Percentiles rank a stretch among this genome's conserved stretches.
Conservation (phyloP, 1,140 invertebrate species). For the Drosophila sturtevanti region DNA sequence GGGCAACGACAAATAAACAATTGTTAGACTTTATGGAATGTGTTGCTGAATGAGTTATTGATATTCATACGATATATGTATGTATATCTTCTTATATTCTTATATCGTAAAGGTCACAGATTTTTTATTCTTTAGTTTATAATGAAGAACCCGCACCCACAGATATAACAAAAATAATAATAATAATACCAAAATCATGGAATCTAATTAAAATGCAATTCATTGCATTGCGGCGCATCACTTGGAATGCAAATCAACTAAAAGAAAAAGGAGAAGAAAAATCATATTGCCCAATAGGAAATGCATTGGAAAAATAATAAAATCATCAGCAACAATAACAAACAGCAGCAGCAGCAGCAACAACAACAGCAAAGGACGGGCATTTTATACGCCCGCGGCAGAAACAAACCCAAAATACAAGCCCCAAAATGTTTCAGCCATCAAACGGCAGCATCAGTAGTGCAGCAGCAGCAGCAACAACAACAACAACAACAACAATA, state of each 20-base stretch:
- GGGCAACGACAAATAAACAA: slow-evolving; percentile 64
- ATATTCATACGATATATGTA: too few species aligned
- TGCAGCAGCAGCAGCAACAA: slow-evolving; percentile 20
- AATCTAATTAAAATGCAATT: slow-evolving; percentile 81
- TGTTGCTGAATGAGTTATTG: slow-evolving; percentile 21
- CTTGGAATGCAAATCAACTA: slow-evolving; percentile 74
- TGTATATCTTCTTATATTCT: slow-evolving; percentile 24
- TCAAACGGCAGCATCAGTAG: slow-evolving; percentile 67
- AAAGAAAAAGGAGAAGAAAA: not conserved
- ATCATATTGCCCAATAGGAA: slow-evolving; percentile 74
- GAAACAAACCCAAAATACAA: slow-evolving; percentile 68
- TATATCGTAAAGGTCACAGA: slow-evolving; percentile 55
- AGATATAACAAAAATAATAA: too few species aligned
- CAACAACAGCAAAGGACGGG: not conserved
- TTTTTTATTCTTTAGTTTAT: slow-evolving; percentile 45
- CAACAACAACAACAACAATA: slow-evolving; percentile 28
- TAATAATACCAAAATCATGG: slow-evolving; percentile 47
- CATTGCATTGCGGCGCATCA: slow-evolving; percentile 68
- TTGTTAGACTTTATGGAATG: slow-evolving; percentile 65
- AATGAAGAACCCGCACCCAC: slow-evolving; percentile 53
- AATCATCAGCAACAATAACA: slow-evolving; percentile 72
- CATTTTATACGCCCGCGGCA: slow-evolving; percentile 44
- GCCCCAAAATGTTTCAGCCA: slow-evolving; percentile 37
- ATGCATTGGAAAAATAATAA: slow-evolving; percentile 73
- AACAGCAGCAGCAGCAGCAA: slow-evolving; percentile 29